Conservation (phyloP, 2,797 vertebrate genomes). For the Sebastes vulpes region DNA sequence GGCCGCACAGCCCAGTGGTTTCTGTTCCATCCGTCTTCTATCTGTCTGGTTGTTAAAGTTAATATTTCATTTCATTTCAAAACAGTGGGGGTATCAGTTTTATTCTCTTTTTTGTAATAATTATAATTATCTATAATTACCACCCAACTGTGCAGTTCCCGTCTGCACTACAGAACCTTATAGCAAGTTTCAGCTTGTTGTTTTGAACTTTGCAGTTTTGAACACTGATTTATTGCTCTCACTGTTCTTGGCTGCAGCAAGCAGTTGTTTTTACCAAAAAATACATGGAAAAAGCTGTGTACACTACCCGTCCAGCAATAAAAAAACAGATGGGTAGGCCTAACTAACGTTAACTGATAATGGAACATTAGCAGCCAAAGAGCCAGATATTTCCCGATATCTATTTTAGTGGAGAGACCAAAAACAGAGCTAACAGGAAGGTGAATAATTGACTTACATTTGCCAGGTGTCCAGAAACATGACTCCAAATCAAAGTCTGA, state of each 20-base stretch:
- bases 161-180: not conserved
- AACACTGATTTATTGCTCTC: not conserved
- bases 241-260: not conserved
- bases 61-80: slow-evolving; percentile 30
- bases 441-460: not conserved
- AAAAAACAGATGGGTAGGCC: not conserved
- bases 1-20: not conserved
- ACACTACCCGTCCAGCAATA: not conserved
- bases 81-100: slow-evolving; percentile 3
- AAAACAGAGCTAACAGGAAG: not conserved
- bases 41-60: slow-evolving; percentile 15
- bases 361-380: not conserved
- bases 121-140: not conserved
- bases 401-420: not conserved
- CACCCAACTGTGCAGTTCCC: not conserved
- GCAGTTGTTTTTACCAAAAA: not conserved
- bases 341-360: not conserved
- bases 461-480: not conserved
- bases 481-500: not conserved
- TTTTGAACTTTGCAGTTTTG: not conserved
- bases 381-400: not conserved
- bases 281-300: not conserved
- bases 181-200: not conserved
- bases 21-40: slow-evolving; percentile 13
- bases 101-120: not conserved